phyloP scores from a whole-genome alignment of 2,113 vertebrate genomes.

The Mandrillus leucophaeus region DNA sequence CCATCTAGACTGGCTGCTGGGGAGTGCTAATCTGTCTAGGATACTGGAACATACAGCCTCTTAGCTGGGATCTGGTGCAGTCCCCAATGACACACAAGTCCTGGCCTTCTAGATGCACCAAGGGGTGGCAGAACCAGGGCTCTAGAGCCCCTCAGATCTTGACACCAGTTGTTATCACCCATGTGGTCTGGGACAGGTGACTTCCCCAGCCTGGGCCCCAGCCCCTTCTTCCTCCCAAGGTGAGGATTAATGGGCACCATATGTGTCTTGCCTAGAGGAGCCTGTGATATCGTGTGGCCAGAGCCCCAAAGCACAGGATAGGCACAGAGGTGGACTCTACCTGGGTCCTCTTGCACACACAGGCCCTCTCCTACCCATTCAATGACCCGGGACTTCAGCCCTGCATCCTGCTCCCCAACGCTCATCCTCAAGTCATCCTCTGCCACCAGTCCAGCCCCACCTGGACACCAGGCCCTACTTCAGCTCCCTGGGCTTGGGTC shows the following conservation, averaged over 20 bases:
- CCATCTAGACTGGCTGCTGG: rapidly evolving
- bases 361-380: neutral
- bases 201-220: neutral
- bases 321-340: neutral
- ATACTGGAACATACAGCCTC: rapidly evolving
- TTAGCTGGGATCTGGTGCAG: rapidly evolving
- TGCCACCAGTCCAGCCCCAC: neutral
- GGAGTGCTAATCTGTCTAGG: rapidly evolving
- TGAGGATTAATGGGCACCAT: neutral
- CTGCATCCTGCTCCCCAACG: neutral
- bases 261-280: neutral
- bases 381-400: neutral
- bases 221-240: neutral
- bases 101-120: neutral
- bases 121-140: neutral
- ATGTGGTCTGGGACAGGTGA: neutral
- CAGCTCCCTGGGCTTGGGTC: neutral
- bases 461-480: neutral
- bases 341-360: no score
- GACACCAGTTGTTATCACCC: neutral
- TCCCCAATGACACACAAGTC: neutral
- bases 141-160: neutral
- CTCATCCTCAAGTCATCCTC: no score
- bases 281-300: neutral
- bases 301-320: neutral